Evolutionary conservation across 2,888 invertebrate genomes (phyloP).

Genomic region (Cheilosia vernalis): DNA sequence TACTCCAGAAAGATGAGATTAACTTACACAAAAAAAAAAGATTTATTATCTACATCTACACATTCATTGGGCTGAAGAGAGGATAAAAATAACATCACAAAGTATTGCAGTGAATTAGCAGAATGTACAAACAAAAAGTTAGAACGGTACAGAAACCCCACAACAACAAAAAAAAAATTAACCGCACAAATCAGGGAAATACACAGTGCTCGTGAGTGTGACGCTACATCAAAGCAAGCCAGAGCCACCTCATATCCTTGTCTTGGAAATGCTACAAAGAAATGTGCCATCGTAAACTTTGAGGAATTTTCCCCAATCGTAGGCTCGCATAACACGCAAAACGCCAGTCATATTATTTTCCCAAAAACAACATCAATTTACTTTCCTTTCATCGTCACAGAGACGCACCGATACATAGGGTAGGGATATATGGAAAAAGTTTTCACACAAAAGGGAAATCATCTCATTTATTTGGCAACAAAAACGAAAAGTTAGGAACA

Average conservation of each 20-base stretch:
- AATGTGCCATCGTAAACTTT: constrained; percentile 1
- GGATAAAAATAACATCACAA: too few species aligned
- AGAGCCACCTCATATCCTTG: background rate
- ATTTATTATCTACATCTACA: too few species aligned
- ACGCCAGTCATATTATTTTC: constrained; percentile 38
- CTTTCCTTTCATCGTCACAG: background rate
- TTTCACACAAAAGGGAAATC: background rate
- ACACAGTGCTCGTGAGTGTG: too few species aligned
- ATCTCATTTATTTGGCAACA: too few species aligned
- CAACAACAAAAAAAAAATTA: too few species aligned
- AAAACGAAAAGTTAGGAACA: background rate
- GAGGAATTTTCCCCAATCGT: background rate
- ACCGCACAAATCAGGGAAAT: too few species aligned
- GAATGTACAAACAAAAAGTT: too few species aligned
- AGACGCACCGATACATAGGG: background rate
- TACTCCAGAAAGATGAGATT: too few species aligned
- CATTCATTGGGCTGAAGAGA: too few species aligned
- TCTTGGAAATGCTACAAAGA: constrained; percentile 4
- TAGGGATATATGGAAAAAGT: background rate
- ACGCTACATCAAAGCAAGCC: constrained; percentile 3
- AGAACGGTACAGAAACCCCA: too few species aligned
- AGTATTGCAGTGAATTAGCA: too few species aligned
- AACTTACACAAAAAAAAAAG: too few species aligned
- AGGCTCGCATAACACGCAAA: constrained; percentile 8
- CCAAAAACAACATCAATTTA: constrained; percentile 27